Percentiles rank a stretch among this genome's conserved stretches.
Evolutionary conservation across 2,888 invertebrate genomes (phyloP).

Genomic region (Trichogramma dendrolimi): DNA sequence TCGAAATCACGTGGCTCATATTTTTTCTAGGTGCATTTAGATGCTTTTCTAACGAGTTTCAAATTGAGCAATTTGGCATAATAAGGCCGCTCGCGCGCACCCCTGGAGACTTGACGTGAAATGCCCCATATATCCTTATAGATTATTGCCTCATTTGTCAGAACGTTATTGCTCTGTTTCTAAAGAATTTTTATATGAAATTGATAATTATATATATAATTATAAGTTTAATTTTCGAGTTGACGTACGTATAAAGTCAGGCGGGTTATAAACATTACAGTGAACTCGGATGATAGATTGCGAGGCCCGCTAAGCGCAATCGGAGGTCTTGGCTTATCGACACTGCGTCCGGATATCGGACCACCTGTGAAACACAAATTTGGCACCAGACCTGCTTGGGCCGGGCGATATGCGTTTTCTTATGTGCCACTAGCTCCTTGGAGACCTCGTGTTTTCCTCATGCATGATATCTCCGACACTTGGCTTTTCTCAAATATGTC

Average conservation of each 20-base stretch:
- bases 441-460: constrained; percentile 78
- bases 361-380: constrained; percentile 53
- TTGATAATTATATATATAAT: too few relatives aligned
- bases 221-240: constrained; percentile 5
- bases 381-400: constrained; percentile 68
- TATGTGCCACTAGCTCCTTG: constrained; percentile 75
- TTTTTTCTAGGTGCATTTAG: too few relatives aligned
- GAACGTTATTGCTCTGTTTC: too few relatives aligned
- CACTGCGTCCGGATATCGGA: constrained; percentile 54
- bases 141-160: too few relatives aligned
- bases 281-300: constrained; percentile 48
- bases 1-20: too few relatives aligned
- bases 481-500: constrained; percentile 84
- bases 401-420: constrained; percentile 88
- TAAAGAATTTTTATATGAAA: too few relatives aligned
- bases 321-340: constrained; percentile 34
- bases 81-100: too few relatives aligned
- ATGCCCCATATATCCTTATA: too few relatives aligned
- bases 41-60: too few relatives aligned
- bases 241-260: too few relatives aligned
- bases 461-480: constrained; percentile 64
- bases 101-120: too few relatives aligned
- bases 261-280: constrained; percentile 40
- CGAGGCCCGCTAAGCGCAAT: constrained; percentile 43
- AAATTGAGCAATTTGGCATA: too few relatives aligned